These are phyloP conservation scores for Astreopora myriophthalma DNA, from an alignment of 64 coral and sea anemone genomes.

Conservation along the genomic window DNA sequence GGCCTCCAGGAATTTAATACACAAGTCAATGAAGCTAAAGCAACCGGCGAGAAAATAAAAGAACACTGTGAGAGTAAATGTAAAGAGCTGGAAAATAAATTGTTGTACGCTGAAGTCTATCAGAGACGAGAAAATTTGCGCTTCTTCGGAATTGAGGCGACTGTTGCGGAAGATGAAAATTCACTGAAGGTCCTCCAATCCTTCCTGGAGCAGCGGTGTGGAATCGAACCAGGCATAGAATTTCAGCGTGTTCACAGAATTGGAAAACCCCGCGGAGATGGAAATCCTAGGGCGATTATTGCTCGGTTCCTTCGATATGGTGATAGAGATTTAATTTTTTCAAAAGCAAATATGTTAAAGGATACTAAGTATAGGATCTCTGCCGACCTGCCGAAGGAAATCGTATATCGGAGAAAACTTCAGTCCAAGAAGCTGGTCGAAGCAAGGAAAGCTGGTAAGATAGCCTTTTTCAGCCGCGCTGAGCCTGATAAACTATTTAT, in stretches of 20 bases:
- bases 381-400: slow-evolving; percentile 16
- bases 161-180: not conserved
- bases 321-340: slow-evolving; percentile 16
- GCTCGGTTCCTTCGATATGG: slow-evolving; percentile 32
- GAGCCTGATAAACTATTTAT: slow-evolving; percentile 43
- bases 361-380: not conserved
- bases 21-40: not conserved
- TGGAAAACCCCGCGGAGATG: not conserved
- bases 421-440: slow-evolving; percentile 3
- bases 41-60: not conserved
- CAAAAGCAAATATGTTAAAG: not conserved
- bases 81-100: not conserved
- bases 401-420: slow-evolving; percentile 23
- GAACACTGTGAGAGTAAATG: not conserved
- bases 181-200: not conserved
- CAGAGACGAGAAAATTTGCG: not conserved
- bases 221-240: not conserved
- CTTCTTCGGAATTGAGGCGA: not conserved
- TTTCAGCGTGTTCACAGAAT: not conserved
- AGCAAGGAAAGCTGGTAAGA: slow-evolving; percentile 45
- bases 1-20: too few relatives aligned
- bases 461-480: slow-evolving; percentile 22
- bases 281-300: slow-evolving; percentile 8
- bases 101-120: not conserved
- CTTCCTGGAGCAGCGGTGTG: not conserved